A percentile compares a stretch with the other conserved stretches of the same genome.
Evolutionary conservation across 2,113 vertebrate species (phyloP).

Genomic region (Entelurus aequoreus): DNA sequence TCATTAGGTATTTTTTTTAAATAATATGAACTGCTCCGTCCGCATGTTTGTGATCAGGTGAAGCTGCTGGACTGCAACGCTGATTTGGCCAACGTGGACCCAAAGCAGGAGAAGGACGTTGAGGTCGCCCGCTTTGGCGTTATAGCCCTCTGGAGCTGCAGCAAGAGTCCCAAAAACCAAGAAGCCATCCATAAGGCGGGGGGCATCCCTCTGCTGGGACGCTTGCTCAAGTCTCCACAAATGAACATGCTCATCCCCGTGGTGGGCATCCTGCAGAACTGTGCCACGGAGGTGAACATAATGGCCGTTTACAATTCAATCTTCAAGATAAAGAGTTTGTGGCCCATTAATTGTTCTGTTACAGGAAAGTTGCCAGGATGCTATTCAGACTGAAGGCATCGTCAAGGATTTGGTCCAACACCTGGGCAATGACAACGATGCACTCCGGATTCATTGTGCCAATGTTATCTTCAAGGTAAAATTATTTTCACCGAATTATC

Average conservation of each 20-base stretch:
- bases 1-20: no score
- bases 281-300: conserved; percentile 79
- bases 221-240: conserved; percentile 78
- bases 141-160: conserved; percentile 90
- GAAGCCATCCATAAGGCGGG: conserved; percentile 84
- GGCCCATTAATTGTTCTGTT: not conserved
- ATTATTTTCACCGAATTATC: no score
- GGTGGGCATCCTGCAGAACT: conserved; percentile 90
- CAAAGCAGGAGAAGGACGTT: conserved; percentile 69
- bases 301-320: not conserved
- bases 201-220: conserved; percentile 83
- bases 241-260: conserved; percentile 83
- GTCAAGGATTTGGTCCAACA: conserved; percentile 86
- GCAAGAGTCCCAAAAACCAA: conserved; percentile 84
- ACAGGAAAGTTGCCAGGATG: conserved; percentile 81
- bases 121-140: conserved; percentile 89
- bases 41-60: conserved; percentile 29
- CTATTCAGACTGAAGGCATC: conserved; percentile 85
- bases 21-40: conserved; percentile 6
- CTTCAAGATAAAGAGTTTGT: no score
- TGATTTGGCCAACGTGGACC: conserved; percentile 38
- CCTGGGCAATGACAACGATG: conserved; percentile 80
- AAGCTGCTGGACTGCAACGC: conserved; percentile 76
- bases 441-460: conserved; percentile 90
- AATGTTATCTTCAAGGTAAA: conserved; percentile 94